These are phyloP conservation scores for Nemopilema nomurai DNA, from an alignment of 30 jellyfish, hydroid and myxozoan species.

Conservation along the genomic window DNA sequence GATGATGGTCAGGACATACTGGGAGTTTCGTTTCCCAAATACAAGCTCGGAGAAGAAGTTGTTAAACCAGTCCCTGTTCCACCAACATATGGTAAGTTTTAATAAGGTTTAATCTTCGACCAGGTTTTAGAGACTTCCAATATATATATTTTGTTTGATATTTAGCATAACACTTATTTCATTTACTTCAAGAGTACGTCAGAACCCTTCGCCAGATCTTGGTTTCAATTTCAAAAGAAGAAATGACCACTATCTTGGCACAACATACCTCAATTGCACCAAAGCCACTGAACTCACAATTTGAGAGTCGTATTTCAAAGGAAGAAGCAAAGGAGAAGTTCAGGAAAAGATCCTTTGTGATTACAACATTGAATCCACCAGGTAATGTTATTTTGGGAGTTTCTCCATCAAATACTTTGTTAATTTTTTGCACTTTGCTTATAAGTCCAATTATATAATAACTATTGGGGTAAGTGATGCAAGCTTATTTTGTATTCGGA, in stretches of 20 bases:
- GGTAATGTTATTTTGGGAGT: background rate
- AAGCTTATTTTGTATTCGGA: background rate
- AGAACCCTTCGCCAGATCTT: no score
- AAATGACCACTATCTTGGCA: background rate
- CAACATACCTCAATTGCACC: no score
- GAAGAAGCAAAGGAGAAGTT: no score
- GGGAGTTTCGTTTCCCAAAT: constrained; percentile 27
- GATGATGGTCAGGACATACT: constrained; percentile 9
- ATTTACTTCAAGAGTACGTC: no score
- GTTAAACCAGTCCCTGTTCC: constrained; percentile 20
- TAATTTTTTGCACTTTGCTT: background rate
- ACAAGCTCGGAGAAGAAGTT: constrained; percentile 32
- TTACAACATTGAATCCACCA: constrained; percentile 3
- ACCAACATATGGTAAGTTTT: constrained; percentile 22
- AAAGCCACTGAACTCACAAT: no score
- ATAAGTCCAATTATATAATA: background rate
- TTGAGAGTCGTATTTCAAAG: no score
- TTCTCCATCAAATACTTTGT: background rate
- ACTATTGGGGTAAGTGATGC: background rate
- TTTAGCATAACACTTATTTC: no score
- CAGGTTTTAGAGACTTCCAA: no score
- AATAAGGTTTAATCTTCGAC: background rate
- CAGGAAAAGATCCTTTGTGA: background rate
- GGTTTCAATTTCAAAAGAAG: no score
- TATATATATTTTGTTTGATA: no score